Percentiles rank a stretch among this genome's conserved stretches.
phyloP scores from a whole-genome alignment of 2,797 vertebrate genomes.

The Takifugu ocellatus region DNA sequence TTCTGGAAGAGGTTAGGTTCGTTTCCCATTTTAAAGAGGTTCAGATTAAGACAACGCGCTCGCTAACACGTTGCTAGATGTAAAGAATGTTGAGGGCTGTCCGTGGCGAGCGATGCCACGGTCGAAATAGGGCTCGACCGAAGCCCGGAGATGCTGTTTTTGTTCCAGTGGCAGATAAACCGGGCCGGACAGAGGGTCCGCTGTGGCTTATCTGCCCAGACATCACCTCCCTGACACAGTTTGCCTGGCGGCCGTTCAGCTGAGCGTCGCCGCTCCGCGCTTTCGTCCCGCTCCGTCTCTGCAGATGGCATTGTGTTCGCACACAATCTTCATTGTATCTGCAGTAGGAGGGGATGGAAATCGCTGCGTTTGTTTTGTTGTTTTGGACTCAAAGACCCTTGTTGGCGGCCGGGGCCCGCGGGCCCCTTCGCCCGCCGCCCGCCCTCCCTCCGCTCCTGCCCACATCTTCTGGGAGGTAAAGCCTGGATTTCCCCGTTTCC shows the following conservation, averaged over 20 bases:
- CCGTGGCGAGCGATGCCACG: no score
- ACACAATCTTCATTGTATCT: constrained; percentile 77
- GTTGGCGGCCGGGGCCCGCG: constrained; percentile 19
- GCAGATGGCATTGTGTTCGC: constrained; percentile 72
- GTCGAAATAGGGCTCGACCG: no score
- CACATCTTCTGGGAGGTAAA: constrained; percentile 70
- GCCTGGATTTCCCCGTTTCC: constrained; percentile 74
- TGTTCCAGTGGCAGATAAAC: no score
- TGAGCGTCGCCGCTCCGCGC: constrained; percentile 56
- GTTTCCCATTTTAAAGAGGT: no score
- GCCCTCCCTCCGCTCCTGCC: constrained; percentile 5
- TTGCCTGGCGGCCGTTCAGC: constrained; percentile 50
- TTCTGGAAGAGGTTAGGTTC: no score
- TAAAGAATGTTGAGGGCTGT: no score
- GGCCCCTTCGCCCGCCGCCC: constrained; percentile 11
- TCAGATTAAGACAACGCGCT: no score
- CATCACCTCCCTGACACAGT: constrained; percentile 60
- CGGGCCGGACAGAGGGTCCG: constrained; percentile 5
- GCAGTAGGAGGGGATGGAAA: constrained; percentile 69
- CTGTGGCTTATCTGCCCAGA: constrained; percentile 44
- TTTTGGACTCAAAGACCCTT: constrained; percentile 63
- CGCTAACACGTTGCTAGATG: no score
- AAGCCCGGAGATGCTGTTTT: no score
- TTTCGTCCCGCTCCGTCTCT: constrained; percentile 68
- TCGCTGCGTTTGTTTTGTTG: constrained; percentile 19